phyloP scores from a whole-genome alignment of 2,797 vertebrate genomes.

The Sebastes jordani region DNA sequence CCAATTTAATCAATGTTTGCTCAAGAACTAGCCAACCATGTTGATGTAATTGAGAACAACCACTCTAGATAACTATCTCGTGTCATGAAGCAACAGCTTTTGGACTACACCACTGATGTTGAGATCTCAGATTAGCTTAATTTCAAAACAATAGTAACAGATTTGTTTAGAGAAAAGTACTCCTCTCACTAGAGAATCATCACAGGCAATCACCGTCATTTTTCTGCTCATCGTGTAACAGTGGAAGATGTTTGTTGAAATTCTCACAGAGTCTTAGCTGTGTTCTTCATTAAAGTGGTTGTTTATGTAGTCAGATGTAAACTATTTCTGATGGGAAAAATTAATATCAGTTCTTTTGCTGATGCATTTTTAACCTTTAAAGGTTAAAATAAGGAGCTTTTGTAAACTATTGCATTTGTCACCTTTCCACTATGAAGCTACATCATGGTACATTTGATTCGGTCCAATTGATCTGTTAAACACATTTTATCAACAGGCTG shows the following conservation, averaged over 20 bases:
- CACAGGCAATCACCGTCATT: not conserved
- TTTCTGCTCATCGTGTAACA: not conserved
- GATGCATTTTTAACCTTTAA: not conserved
- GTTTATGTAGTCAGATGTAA: slow-evolving; percentile 7
- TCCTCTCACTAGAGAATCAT: not conserved
- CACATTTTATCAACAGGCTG: not conserved
- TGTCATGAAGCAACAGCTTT: slow-evolving; percentile 4
- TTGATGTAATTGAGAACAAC: not conserved
- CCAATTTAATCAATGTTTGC: not conserved
- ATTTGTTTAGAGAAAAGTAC: not conserved
- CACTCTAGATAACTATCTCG: not conserved
- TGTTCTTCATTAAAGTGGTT: slow-evolving; percentile 3
- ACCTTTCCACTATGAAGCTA: not conserved
- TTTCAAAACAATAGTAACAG: not conserved
- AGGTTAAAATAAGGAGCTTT: not conserved
- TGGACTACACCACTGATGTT: not conserved
- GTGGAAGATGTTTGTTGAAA: not conserved
- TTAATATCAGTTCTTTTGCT: not conserved
- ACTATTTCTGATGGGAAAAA: slow-evolving; percentile 5
- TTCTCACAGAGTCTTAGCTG: not conserved
- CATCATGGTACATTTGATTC: not conserved
- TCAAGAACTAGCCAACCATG: not conserved
- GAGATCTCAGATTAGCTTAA: not conserved
- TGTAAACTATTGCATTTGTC: not conserved
- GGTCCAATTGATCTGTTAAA: slow-evolving; percentile 3